Conservation (phyloP, 2,113 vertebrate species). For the Eurypyga helias region DNA sequence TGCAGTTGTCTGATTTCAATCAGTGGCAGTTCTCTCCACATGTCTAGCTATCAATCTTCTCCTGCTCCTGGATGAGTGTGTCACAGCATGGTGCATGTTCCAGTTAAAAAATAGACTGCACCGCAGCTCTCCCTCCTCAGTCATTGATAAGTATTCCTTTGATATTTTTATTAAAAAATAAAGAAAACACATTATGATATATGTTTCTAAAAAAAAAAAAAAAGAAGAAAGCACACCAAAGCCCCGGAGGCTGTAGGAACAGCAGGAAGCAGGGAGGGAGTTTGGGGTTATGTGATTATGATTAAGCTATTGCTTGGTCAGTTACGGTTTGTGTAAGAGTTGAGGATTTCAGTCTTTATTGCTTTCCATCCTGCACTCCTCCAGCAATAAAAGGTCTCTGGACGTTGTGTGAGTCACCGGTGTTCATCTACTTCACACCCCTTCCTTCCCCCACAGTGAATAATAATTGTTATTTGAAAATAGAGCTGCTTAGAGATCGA, state of each 20-base stretch:
- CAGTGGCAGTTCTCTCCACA: slow-evolving; percentile 81
- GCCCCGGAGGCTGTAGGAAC: neutral
- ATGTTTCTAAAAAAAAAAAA: slow-evolving; percentile 48
- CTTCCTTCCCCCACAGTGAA: neutral
- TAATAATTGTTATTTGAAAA: neutral
- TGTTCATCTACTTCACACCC: neutral
- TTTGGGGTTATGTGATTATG: neutral
- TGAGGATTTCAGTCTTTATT: neutral
- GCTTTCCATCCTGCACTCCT: neutral
- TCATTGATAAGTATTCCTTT: slow-evolving; percentile 77
- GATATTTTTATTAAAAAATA: slow-evolving; percentile 79
- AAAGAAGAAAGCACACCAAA: neutral
- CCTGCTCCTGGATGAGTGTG: slow-evolving; percentile 77
- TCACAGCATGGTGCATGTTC: slow-evolving; percentile 79
- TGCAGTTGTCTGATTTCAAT: slow-evolving; percentile 89
- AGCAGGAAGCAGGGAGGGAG: neutral
- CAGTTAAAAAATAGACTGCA: slow-evolving; percentile 79
- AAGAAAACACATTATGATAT: slow-evolving; percentile 72
- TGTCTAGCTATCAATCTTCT: slow-evolving; percentile 85
- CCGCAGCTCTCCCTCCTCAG: slow-evolving; percentile 44
- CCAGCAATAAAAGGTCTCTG: neutral
- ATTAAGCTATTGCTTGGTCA: neutral
- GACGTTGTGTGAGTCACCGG: neutral
- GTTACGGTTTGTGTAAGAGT: neutral
- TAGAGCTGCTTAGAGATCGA: neutral